Evolutionary conservation across 2,113 vertebrate genomes (phyloP), one percentile per base, ranked within the genome.

Genomic region (Salvator merianae): DNA sequence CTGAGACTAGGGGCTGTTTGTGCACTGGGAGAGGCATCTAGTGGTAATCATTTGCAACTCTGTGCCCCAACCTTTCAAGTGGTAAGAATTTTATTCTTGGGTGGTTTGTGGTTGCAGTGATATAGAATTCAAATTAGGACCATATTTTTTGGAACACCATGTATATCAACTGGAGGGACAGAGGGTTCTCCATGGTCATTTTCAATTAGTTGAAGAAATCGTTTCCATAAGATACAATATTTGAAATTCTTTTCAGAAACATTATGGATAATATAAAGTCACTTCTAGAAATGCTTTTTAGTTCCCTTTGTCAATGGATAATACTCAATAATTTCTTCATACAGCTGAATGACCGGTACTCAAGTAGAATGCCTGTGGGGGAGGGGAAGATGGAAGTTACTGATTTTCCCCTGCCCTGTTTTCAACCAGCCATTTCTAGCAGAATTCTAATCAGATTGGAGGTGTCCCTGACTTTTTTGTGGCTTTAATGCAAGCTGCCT

Each of bases 151-250:
- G n/a, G n/a, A n/a, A n/a, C n/a, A n/a, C n/a, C n/a, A n/a, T n/a
- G n/a, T n/a, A n/a, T 53, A 6, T 53, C 16, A 53, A 13, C 16
- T 53, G 16, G 50, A 53, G 50, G 50, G 50, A 53, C 47, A 53
- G 50, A 53, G 8, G 50, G 55, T 12, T 76, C 89, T 86, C 50
- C 88, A 89, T 81, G 71, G n/a, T 75, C 34, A 85, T 50, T 77
- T 85, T 24, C 9, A 88, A 9, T 36, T 83, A 83, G 55, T 66
- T 91, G 92, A 88, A 82, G 71, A 87, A 36, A 12, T 74, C 70
- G 85, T 32, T 28, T 88, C 59, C 53, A 34, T 91, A 90, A 85
- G 83, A 86, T 74, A 82, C 79, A 76, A 69, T 91, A 86, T 84
- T 90, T 9, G 47, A 8, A 26, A 32, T 9, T 10, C 14, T 3